phyloP scores from a whole-genome alignment of 2,888 invertebrate species.

The Eupithecia subumbrata region DNA sequence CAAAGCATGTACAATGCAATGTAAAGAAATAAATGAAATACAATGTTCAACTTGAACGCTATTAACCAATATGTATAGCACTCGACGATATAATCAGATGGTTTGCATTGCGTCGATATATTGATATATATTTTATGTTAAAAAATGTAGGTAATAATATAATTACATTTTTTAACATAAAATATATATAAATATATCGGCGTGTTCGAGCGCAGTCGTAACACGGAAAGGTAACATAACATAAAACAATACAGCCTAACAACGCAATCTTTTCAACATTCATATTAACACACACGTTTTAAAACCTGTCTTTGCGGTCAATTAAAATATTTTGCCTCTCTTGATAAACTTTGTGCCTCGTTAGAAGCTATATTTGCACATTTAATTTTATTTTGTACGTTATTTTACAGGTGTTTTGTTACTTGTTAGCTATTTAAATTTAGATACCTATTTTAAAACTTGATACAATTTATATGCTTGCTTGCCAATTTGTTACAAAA shows the following conservation, averaged over 20 bases:
- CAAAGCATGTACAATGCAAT: not conserved
- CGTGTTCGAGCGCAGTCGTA: slow-evolving; percentile 6
- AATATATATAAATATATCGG: not conserved
- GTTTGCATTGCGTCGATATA: not conserved
- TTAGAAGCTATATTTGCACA: slow-evolving; percentile 10
- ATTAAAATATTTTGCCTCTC: slow-evolving; percentile 46
- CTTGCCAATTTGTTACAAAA: not conserved
- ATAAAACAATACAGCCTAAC: slow-evolving; percentile 30
- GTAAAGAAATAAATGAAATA: not conserved
- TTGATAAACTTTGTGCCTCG: slow-evolving; percentile 25
- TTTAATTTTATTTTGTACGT: not conserved
- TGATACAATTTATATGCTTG: not conserved
- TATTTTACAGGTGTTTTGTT: not conserved
- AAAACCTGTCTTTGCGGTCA: slow-evolving; percentile 47
- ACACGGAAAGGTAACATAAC: slow-evolving; percentile 20
- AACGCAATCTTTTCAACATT: slow-evolving; percentile 28
- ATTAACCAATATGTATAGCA: not conserved
- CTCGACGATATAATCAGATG: not conserved
- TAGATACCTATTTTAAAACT: not conserved
- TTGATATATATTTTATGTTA: too few species aligned
- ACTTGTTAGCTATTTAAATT: not conserved
- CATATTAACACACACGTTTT: slow-evolving; percentile 39
- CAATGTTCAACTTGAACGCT: not conserved
- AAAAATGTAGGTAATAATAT: too few species aligned
- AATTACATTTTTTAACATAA: not conserved